These are phyloP conservation scores for Cydia splendana DNA, from an alignment of 1,140 invertebrate species.

Conservation along the genomic window DNA sequence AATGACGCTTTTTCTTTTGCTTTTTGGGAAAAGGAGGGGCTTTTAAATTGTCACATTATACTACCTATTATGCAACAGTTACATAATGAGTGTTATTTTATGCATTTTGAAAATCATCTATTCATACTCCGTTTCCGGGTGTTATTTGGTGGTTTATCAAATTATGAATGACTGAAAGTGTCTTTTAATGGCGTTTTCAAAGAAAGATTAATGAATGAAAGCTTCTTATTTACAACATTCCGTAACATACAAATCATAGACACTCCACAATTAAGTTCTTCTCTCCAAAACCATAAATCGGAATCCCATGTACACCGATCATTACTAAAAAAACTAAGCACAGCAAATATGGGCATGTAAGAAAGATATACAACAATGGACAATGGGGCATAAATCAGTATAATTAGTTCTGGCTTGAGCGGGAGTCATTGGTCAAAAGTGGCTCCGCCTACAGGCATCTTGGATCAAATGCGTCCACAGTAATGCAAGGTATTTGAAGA, in stretches of 20 bases:
- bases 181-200: no score
- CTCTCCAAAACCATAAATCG: background rate
- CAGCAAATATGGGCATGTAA: slow-evolving; percentile 46
- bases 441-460: slow-evolving; percentile 65
- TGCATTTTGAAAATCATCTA: no score
- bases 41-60: no score
- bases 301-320: slow-evolving; percentile 4
- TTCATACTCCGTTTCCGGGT: no score
- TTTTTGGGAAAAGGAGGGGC: no score
- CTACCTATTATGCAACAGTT: no score
- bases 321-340: slow-evolving; percentile 54
- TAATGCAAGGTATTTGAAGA: slow-evolving; percentile 31
- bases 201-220: no score
- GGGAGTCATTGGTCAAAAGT: slow-evolving; percentile 80
- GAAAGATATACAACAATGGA: slow-evolving; percentile 79
- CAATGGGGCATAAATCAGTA: slow-evolving; percentile 81
- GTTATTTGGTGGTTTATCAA: no score
- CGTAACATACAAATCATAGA: background rate
- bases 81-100: no score
- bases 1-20: no score
- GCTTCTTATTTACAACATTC: no score
- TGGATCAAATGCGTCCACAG: slow-evolving; percentile 69
- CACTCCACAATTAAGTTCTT: background rate
- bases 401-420: slow-evolving; percentile 79
- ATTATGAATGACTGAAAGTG: no score